Base-by-base conservation (phyloP, 2,888 invertebrate genomes). In the Baccha elongata region DNA sequence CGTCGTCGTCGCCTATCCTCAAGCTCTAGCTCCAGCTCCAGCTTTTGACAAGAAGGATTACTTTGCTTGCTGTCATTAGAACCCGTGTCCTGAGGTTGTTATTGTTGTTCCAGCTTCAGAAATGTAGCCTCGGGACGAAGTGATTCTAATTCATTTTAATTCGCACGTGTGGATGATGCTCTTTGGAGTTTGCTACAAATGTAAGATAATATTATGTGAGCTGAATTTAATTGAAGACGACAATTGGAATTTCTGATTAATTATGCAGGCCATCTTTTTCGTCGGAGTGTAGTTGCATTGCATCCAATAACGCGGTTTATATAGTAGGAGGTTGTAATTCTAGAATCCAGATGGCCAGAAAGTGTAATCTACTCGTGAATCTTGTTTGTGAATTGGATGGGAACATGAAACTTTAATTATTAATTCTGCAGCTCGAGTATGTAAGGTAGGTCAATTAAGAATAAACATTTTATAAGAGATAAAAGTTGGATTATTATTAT, bases 221-320 rank as follows among this genome's bases (percentile, higher is more conserved):
- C 19, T 15, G 48, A 23, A 37, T 65, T 29, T 52, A 64, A 65
- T 75, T 60, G 35, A 29, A 69, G 64, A 58, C 35, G 64, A 65
- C 80, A 71, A 60, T 75, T 65, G 69, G 29, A 71, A 52, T 60
- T 71, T 60, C 46, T 69, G 80, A 81, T 81, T 65, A 81, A 81
- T 75, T 69, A 42, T 68, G 42, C 44, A 76, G 53, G 21, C 52
- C 26, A 19, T 60, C 48, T 7, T 48, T 32, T n/a, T 48, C 23
- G 3, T 29, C 4, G 0, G 10, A 5, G 15, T 26, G 5, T 21
- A n/a, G 21, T 26, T 2, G 13, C 37, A n/a, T 26, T 2, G 13
- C 37, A 10, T 19, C 11, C 52, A 52, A 48, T 13, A 32, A 35
- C 48, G 44, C 1, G n/a, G n/a, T 29, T 11, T 7, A 19, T 21